Base-by-base conservation (phyloP, 2,113 vertebrate species). In the Rhagologus leucostigma region DNA sequence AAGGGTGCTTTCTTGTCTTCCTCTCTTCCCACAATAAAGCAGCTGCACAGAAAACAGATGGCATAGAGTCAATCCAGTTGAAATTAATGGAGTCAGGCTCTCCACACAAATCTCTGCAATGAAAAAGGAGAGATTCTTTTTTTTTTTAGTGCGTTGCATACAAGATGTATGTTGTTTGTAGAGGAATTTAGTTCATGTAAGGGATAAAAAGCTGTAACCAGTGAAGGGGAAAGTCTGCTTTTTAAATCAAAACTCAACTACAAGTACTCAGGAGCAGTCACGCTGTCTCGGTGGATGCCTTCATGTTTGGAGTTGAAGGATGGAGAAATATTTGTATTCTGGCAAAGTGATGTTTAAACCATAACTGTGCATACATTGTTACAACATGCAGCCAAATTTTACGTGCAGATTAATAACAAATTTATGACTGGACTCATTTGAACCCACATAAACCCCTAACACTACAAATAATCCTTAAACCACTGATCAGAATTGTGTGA, bases 21-120 rank as follows among this genome's bases (percentile, higher is more conserved):
- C 84, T 78, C 47, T 56, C 68, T 94, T 60, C 44, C 74, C 35
- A 37, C 44, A 87, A 88, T 95, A 93, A 84, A 96, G 92, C 93
- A 91, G 80, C 77, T 76, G 60, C 95, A 91, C 69, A 77, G 55
- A 92, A 95, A 96, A 95, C 98, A 98, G 98, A 98, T 98, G 98
- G 98, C 41, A 10, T 63, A 11, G 94, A 98, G 96, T 97, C 97
- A 98, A 88, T 98, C 95, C 96, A 97, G 96, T 97, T 95, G 96
- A 98, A 98, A 98, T 98, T 98, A 98, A 98, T 97, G 97, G 97
- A 98, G 97, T 97, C 96, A 96, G 95, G 95, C 97, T 98, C 96
- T 97, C 97, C 96, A 97, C 97, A 97, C 96, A 97, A 97, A 98
- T 96, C 97, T 97, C 96, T 96, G 95, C 96, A 98, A 96, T 16